These are phyloP conservation scores for Trilocha varians DNA, from an alignment of 2,888 invertebrate species.

Conservation along the genomic window DNA sequence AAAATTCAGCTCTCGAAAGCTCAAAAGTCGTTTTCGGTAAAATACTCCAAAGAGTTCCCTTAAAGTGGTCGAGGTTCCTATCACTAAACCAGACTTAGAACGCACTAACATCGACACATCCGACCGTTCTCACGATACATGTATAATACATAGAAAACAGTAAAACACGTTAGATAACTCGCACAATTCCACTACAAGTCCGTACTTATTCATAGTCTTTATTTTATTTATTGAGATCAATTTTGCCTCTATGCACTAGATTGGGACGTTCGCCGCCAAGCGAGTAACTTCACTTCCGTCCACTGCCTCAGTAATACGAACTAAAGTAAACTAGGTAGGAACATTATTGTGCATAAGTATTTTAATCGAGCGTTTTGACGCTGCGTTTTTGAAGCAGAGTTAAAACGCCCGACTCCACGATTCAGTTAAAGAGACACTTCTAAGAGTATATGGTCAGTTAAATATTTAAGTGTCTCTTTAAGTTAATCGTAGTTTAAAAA, in stretches of 20 bases:
- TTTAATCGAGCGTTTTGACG: background rate
- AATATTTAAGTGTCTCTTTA: conserved; percentile 16
- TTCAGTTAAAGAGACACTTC: conserved; percentile 19
- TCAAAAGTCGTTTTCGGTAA: conserved; percentile 54
- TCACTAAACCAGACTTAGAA: conserved; percentile 61
- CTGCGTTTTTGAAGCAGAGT: conserved; percentile 1
- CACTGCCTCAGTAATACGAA: conserved; percentile 14
- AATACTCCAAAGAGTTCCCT: conserved; percentile 44
- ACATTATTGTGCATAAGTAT: conserved; percentile 16
- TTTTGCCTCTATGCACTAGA: conserved; percentile 58
- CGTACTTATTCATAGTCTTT: conserved; percentile 56
- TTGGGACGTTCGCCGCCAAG: conserved; percentile 35
- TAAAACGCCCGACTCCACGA: conserved; percentile 11
- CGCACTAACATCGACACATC: conserved; percentile 65
- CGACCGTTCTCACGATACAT: conserved; percentile 45
- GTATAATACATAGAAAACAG: conserved; percentile 66
- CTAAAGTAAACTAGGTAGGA: conserved; percentile 17
- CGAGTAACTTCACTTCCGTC: conserved; percentile 17
- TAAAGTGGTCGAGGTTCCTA: conserved; percentile 38
- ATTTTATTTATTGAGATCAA: conserved; percentile 68
- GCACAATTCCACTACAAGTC: conserved; percentile 70
- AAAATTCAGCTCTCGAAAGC: conserved; percentile 48
- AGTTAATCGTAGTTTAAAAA: conserved; percentile 15
- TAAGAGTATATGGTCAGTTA: conserved; percentile 20
- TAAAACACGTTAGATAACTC: conserved; percentile 53